Conservation (phyloP, 92 coral and sea anemone genomes). For the Ricordea florida region DNA sequence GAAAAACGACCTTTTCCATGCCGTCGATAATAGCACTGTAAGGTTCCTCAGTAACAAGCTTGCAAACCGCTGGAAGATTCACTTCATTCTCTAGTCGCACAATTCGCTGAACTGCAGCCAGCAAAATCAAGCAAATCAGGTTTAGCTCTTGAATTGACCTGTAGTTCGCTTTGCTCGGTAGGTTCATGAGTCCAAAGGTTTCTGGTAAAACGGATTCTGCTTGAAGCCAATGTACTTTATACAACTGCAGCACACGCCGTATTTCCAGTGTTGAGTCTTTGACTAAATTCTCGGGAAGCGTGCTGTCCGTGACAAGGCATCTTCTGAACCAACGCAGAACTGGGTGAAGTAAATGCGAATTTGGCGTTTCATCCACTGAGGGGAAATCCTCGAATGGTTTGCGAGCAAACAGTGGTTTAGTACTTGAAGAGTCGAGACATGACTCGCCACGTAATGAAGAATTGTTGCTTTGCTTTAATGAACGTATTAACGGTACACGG, state of each 20-base stretch:
- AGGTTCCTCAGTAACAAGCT: slow-evolving; percentile 18
- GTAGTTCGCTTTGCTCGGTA: neutral
- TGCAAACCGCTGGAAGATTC: neutral
- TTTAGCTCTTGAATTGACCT: slow-evolving; percentile 21
- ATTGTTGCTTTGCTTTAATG: no score
- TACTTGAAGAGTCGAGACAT: no score
- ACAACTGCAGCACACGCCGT: slow-evolving; percentile 24
- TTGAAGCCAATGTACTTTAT: neutral
- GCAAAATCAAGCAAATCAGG: slow-evolving; percentile 30
- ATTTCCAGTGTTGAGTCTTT: slow-evolving; percentile 7
- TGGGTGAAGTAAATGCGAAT: neutral
- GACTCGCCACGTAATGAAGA: no score
- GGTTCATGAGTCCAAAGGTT: neutral
- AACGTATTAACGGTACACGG: no score
- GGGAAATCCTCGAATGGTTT: no score
- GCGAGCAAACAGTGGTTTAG: neutral
- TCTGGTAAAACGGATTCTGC: neutral
- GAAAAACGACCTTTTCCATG: slow-evolving; percentile 36
- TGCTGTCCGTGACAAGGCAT: slow-evolving; percentile 16
- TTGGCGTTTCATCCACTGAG: neutral
- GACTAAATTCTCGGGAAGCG: slow-evolving; percentile 20
- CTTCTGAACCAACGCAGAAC: slow-evolving; percentile 47
- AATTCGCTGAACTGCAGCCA: slow-evolving; percentile 43
- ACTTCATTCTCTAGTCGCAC: neutral
- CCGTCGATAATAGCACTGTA: slow-evolving; percentile 19